Evolutionary conservation across 2,113 vertebrate genomes (phyloP).

Genomic region (Oreochromis tanganicae): DNA sequence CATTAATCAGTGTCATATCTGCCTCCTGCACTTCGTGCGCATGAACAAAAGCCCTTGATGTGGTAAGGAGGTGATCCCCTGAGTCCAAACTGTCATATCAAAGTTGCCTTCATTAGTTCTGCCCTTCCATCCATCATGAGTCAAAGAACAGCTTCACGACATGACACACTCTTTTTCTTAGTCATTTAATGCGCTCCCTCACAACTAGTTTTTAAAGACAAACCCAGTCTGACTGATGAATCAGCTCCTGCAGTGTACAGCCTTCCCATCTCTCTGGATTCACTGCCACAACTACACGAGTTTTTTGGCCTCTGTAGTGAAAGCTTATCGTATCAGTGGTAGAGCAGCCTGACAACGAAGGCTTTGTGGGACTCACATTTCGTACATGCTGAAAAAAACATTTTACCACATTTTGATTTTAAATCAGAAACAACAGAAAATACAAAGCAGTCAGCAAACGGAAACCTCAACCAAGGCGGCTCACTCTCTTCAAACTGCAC

Average conservation of each 20-base stretch:
- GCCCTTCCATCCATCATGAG: constrained; percentile 21
- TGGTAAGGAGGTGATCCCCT: background rate
- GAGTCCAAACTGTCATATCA: constrained; percentile 22
- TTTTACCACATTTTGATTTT: background rate
- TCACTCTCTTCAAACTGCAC: background rate
- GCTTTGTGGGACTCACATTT: background rate
- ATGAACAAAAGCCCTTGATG: background rate
- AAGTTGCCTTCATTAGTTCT: background rate
- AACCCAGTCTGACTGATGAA: constrained; percentile 16
- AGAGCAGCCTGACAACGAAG: background rate
- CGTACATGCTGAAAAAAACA: background rate
- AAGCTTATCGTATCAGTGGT: background rate
- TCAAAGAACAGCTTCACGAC: background rate
- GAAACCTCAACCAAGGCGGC: background rate
- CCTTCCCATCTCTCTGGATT: background rate
- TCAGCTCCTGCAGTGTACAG: background rate
- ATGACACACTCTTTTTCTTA: background rate
- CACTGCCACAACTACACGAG: background rate
- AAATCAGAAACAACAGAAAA: background rate
- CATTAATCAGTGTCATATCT: constrained; percentile 50
- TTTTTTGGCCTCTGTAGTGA: background rate
- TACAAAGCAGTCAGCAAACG: background rate
- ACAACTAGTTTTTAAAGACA: background rate
- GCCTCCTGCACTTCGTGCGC: background rate
- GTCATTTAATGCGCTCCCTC: constrained; percentile 4